phyloP scores from a whole-genome alignment of 2,888 invertebrate genomes.

The Hypomecis punctinalis region DNA sequence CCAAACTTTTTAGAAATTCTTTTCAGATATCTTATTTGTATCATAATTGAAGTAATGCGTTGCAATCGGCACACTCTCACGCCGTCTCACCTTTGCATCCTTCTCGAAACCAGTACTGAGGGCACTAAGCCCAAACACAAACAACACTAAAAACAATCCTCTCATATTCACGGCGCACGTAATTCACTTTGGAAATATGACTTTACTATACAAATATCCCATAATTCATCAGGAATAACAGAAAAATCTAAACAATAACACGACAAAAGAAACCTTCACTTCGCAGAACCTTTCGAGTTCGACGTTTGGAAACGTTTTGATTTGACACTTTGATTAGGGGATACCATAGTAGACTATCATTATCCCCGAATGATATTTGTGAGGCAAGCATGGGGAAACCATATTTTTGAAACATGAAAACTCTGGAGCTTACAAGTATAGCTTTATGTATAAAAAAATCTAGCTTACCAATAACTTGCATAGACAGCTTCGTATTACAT shows the following conservation, averaged over 20 bases:
- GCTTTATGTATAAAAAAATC: too few species aligned
- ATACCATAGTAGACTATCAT: too few species aligned
- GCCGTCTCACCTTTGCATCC: slow-evolving; percentile 68
- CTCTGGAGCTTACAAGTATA: too few species aligned
- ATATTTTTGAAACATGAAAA: too few species aligned
- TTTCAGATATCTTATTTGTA: not conserved
- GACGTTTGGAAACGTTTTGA: not conserved
- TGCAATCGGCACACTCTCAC: slow-evolving; percentile 54
- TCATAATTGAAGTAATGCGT: slow-evolving; percentile 41
- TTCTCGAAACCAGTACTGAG: slow-evolving; percentile 65
- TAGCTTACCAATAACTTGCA: too few species aligned
- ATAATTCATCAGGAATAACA: slow-evolving; percentile 24
- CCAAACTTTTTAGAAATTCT: slow-evolving; percentile 21
- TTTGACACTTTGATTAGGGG: not conserved
- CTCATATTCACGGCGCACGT: slow-evolving; percentile 59
- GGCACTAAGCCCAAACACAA: slow-evolving; percentile 65
- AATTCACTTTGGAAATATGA: slow-evolving; percentile 33
- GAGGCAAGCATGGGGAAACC: too few species aligned
- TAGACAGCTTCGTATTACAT: too few species aligned
- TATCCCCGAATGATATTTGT: too few species aligned
- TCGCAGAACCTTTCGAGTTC: not conserved
- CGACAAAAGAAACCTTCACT: slow-evolving; percentile 6
- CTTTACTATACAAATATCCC: slow-evolving; percentile 41
- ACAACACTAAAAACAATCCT: slow-evolving; percentile 60
- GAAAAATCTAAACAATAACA: slow-evolving; percentile 26